These are phyloP conservation scores for Spheniscus mendiculus DNA, from an alignment of 2,113 vertebrate genomes.

Conservation along the genomic window DNA sequence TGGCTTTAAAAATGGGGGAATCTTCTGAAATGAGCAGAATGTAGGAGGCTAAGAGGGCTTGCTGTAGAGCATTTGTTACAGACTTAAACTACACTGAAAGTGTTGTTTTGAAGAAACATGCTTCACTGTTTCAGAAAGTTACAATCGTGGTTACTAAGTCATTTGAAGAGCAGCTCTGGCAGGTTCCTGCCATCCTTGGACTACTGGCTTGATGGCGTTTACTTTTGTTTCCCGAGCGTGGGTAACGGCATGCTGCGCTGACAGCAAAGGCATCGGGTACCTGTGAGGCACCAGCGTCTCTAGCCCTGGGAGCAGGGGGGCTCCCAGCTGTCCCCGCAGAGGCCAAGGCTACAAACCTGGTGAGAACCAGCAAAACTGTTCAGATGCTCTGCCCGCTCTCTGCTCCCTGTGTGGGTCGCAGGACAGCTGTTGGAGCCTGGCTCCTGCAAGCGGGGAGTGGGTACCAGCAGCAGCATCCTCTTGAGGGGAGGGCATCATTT, in stretches of 20 bases:
- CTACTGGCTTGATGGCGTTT: too few relatives aligned
- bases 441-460: background rate
- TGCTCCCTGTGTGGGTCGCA: background rate
- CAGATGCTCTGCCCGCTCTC: too few relatives aligned
- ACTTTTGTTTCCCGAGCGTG: background rate
- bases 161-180: background rate
- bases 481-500: background rate
- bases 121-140: background rate
- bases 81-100: background rate
- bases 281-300: background rate
- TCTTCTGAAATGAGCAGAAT: background rate
- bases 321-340: background rate
- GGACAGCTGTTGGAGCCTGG: background rate
- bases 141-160: too few relatives aligned
- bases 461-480: too few relatives aligned
- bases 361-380: background rate
- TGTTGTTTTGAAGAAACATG: background rate
- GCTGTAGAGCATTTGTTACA: background rate
- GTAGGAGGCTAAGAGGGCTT: background rate
- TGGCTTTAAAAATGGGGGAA: background rate
- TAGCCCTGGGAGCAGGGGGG: background rate
- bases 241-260: background rate
- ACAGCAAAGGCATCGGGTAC: background rate
- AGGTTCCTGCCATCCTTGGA: background rate
- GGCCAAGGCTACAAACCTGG: background rate